Evolutionary conservation across 2,797 vertebrate genomes (phyloP).

Genomic region (Odontamblyopus rebecca): DNA sequence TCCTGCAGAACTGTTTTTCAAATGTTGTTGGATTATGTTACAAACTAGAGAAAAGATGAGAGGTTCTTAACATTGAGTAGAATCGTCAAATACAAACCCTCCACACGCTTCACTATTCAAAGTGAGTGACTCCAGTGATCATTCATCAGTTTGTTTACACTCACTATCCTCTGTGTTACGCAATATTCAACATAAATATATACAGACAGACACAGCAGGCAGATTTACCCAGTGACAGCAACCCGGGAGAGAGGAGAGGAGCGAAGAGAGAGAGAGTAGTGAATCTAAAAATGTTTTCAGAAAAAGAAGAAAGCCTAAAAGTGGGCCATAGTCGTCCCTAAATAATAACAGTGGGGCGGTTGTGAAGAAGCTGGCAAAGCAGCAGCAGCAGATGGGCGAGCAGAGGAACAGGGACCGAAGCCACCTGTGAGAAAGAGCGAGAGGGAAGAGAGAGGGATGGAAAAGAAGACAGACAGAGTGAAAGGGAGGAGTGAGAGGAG

Average conservation of each 20-base stretch:
- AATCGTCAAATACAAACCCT: not conserved
- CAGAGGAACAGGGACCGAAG: conserved; percentile 56
- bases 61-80: too few species aligned
- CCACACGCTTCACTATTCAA: not conserved
- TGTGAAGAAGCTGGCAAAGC: conserved; percentile 52
- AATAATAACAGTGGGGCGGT: conserved; percentile 26
- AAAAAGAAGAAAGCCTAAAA: conserved; percentile 40
- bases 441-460: not conserved
- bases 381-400: conserved; percentile 64
- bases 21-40: too few species aligned
- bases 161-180: conserved; percentile 37
- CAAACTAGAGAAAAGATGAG: too few species aligned
- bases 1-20: too few species aligned
- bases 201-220: conserved; percentile 17
- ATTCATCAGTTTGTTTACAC: conserved; percentile 38
- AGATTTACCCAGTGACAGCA: conserved; percentile 61
- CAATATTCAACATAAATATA: conserved; percentile 13
- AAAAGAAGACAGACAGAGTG: conserved; percentile 18
- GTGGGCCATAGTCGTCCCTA: conserved; percentile 52
- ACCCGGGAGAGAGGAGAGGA: conserved; percentile 26
- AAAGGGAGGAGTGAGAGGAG: conserved; percentile 4
- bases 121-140: conserved; percentile 23
- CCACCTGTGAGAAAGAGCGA: conserved; percentile 57
- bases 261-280: conserved; percentile 26
- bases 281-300: conserved; percentile 41